Evolutionary conservation across 2,888 invertebrate genomes (phyloP).

Genomic region (Mesorhabditis spiculigera): DNA sequence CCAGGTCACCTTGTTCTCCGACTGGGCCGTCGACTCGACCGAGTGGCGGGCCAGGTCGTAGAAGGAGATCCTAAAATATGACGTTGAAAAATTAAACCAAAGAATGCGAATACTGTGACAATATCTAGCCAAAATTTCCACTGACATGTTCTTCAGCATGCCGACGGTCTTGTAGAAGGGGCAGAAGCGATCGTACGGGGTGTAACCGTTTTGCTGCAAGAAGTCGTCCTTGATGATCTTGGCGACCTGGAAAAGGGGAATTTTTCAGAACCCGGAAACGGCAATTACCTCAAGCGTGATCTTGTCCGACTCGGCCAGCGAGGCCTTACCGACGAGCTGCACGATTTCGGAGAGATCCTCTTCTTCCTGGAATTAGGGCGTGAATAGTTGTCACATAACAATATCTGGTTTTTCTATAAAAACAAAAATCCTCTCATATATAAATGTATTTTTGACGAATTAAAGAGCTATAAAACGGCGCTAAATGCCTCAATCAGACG

Average conservation of each 20-base stretch:
- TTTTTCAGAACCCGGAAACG: neutral
- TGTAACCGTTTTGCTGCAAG: slow-evolving; percentile 93
- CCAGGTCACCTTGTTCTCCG: slow-evolving; percentile 81
- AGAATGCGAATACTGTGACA: slow-evolving; percentile 14
- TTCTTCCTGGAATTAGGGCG: slow-evolving; percentile 79
- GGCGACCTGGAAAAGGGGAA: slow-evolving; percentile 73
- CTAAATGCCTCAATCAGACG: too few relatives aligned
- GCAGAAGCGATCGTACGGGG: slow-evolving; percentile 76
- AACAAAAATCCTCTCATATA: neutral
- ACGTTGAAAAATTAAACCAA: neutral
- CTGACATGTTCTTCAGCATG: slow-evolving; percentile 87
- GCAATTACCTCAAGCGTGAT: slow-evolving; percentile 85
- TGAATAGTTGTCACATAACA: neutral
- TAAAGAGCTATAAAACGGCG: neutral
- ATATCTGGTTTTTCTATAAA: neutral
- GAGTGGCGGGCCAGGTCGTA: slow-evolving; percentile 97
- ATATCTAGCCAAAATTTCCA: slow-evolving; percentile 1
- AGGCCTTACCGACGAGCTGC: slow-evolving; percentile 89
- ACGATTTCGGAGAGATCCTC: slow-evolving; percentile 99
- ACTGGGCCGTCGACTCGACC: slow-evolving; percentile 95
- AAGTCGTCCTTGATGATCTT: slow-evolving; percentile 89
- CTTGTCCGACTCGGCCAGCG: slow-evolving; percentile 93
- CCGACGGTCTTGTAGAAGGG: slow-evolving; percentile 99
- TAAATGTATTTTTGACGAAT: neutral
- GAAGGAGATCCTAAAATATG: slow-evolving; percentile 72